These are phyloP conservation scores for Clamator glandarius DNA, from an alignment of 2,797 vertebrate species.

Conservation along the genomic window DNA sequence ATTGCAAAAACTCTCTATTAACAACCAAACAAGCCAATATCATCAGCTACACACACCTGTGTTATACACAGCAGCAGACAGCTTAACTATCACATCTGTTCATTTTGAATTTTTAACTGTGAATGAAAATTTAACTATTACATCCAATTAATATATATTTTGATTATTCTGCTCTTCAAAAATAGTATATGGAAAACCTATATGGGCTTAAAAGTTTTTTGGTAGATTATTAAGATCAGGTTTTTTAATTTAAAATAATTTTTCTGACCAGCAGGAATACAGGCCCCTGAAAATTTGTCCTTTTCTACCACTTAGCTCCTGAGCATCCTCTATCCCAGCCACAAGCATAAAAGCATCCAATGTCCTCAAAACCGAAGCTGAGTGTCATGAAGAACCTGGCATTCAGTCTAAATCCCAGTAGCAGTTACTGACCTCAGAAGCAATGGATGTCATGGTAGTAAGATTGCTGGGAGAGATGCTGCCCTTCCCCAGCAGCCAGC, in stretches of 20 bases:
- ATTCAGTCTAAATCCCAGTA: rapidly evolving
- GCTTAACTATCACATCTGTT: neutral
- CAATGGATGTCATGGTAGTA: neutral
- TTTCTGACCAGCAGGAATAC: neutral
- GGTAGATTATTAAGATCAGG: rapidly evolving
- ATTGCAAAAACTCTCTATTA: neutral
- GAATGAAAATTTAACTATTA: neutral
- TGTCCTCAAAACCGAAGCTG: neutral
- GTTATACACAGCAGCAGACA: neutral
- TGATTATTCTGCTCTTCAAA: neutral
- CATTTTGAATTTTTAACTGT: neutral
- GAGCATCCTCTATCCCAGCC: neutral
- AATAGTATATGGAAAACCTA: neutral
- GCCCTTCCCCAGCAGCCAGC: neutral
- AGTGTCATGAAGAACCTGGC: neutral
- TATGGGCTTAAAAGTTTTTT: neutral
- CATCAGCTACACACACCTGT: neutral
- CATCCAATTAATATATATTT: neutral
- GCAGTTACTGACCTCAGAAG: neutral
- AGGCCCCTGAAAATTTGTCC: neutral
- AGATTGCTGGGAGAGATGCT: neutral
- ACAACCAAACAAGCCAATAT: neutral
- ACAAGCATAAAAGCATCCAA: neutral
- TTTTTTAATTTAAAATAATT: neutral
- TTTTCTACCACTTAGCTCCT: neutral